These are phyloP conservation scores for Macrosoma leucophasiata DNA, from an alignment of 2,888 invertebrate genomes.

Conservation along the genomic window DNA sequence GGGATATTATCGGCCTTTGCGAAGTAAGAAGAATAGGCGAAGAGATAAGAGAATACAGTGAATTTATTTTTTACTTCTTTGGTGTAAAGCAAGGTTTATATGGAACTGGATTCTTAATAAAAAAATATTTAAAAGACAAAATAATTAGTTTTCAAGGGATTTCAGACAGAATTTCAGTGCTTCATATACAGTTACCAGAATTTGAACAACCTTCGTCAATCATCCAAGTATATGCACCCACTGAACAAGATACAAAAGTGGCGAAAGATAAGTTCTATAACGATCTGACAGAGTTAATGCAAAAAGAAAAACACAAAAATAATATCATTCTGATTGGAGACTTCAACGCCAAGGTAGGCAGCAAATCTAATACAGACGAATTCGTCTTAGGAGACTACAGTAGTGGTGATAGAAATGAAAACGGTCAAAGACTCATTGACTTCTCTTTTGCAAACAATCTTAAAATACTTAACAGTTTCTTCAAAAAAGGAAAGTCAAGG, in stretches of 20 bases:
- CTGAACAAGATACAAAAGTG: conserved; percentile 9
- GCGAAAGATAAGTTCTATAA: conserved; percentile 13
- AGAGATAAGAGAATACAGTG: conserved; percentile 16
- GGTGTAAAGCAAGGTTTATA: conserved; percentile 12
- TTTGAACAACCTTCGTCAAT: conserved; percentile 6
- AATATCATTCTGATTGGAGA: conserved; percentile 11
- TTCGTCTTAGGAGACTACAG: conserved; percentile 9
- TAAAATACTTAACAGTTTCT: conserved; percentile 15
- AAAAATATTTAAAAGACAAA: conserved; percentile 18
- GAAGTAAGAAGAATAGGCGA: conserved; percentile 25
- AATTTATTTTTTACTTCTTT: conserved; percentile 17
- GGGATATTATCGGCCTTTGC: conserved; percentile 25
- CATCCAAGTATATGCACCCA: conserved; percentile 17
- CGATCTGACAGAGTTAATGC: conserved; percentile 4
- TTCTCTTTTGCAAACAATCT: conserved; percentile 10
- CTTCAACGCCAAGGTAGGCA: conserved; percentile 8
- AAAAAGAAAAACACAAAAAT: conserved; percentile 6
- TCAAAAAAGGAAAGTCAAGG: conserved; percentile 11
- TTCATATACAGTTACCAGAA: conserved; percentile 13
- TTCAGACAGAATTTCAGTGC: conserved; percentile 19
- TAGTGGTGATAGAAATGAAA: conserved; percentile 6
- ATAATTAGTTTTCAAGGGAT: conserved; percentile 17
- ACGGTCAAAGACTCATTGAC: conserved; percentile 9
- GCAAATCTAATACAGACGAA: conserved; percentile 7
- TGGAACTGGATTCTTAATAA: conserved; percentile 20